Percentiles rank a stretch among this genome's conserved stretches.
These are phyloP conservation scores for Rhagonycha fulva DNA, from an alignment of 2,888 invertebrate species.

Conservation along the genomic window DNA sequence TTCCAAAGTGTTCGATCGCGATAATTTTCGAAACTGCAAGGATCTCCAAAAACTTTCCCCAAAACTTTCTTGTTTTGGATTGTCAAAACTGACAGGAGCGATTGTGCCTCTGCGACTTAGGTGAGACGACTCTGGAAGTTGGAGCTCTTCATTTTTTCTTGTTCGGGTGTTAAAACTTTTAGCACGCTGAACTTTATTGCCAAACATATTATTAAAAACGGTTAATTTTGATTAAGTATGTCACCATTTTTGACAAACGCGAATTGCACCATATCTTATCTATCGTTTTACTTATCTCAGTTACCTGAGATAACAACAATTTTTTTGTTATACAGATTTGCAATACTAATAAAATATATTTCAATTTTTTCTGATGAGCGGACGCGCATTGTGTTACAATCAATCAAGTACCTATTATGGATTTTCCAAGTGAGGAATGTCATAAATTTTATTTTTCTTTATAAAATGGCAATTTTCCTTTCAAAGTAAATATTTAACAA, in stretches of 20 bases:
- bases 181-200: slow-evolving; percentile 14
- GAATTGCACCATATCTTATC: slow-evolving; percentile 10
- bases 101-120: neutral
- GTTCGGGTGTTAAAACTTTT: slow-evolving; percentile 21
- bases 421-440: no score
- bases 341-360: neutral
- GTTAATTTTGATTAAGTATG: neutral
- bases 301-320: slow-evolving; percentile 5
- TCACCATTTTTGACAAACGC: neutral
- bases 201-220: slow-evolving; percentile 13
- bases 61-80: slow-evolving; percentile 6
- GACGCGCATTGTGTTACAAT: no score
- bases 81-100: slow-evolving; percentile 5
- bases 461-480: no score
- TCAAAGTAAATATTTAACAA: no score
- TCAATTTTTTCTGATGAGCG: no score
- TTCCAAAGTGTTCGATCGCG: slow-evolving; percentile 11
- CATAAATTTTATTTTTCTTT: no score
- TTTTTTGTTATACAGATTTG: neutral
- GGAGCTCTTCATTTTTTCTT: neutral
- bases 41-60: neutral
- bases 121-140: slow-evolving; percentile 14
- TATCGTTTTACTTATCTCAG: slow-evolving; percentile 4
- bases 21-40: neutral
- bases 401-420: no score